phyloP scores from a whole-genome alignment of 2,888 invertebrate species.

The Rhyacophila evoluta region DNA sequence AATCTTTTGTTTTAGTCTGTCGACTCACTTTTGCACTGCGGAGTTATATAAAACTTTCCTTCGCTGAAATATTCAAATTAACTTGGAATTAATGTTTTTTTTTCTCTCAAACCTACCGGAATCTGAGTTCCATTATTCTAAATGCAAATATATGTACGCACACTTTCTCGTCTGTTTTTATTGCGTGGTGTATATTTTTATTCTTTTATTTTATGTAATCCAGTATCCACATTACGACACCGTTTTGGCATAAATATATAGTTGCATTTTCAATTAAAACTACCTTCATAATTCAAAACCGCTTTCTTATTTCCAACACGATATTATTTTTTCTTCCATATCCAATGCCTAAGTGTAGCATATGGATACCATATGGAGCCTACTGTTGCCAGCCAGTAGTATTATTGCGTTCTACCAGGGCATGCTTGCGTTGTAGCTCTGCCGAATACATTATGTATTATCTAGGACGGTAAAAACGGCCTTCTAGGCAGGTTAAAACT shows the following conservation, averaged over 20 bases:
- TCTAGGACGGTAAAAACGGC: too few species aligned
- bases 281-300: neutral
- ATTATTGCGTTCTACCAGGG: too few species aligned
- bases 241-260: neutral
- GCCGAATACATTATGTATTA: too few species aligned
- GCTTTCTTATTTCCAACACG: neutral
- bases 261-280: neutral
- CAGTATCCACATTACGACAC: neutral
- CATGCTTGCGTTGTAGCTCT: too few species aligned
- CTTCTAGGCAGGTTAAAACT: too few species aligned
- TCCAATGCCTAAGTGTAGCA: too few species aligned
- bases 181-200: neutral
- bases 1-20: neutral
- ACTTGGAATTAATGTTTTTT: neutral
- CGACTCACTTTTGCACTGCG: neutral
- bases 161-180: slow-evolving; percentile 2
- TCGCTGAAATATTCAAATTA: slow-evolving; percentile 19
- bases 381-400: too few species aligned
- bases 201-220: neutral
- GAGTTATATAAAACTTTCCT: slow-evolving; percentile 22
- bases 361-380: too few species aligned
- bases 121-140: slow-evolving; percentile 6
- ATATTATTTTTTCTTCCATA: too few species aligned
- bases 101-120: slow-evolving; percentile 20
- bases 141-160: neutral